Base-by-base conservation (phyloP, 1,140 invertebrate genomes). In the Scaptomyza hsui region DNA sequence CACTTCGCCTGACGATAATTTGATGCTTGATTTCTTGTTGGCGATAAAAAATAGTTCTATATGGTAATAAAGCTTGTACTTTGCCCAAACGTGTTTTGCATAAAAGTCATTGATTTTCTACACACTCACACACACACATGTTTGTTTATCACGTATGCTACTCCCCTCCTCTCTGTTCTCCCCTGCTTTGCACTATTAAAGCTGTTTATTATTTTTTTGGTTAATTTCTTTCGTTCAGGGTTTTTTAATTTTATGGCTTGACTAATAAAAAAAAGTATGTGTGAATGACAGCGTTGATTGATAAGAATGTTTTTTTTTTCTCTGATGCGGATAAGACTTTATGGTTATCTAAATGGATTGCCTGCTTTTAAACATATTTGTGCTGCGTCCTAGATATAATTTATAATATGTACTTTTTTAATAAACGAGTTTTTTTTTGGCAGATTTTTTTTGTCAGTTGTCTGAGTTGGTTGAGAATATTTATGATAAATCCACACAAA, bases 41-140 rank as follows among this genome's bases (percentile, higher is more conserved):
- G 53, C 77, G 77, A 80, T 76, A 77, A 85, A 85, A 78, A 75
- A 78, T 85, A 80, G 80, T 85, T 85, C 76, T 85, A 85, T 85
- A 85, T 86, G 80, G 72, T 85, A 85, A 85, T 85, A 86, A 85
- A 86, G 70, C 19, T 67, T 72, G 72, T 60, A 59, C 57, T 21
- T 39, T 61, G 45, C 26, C 26, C 63, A 41, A 62, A 51, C 41
- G 53, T 65, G 71, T 57, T 74, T 74, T 41, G 67, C 72, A 74
- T 73, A 62, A 73, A 73, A 64, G 57, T 47, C 32, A 32, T 41
- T 39, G 19, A 61, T 29, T 29, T 29, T 9, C 4, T 29, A 7
- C 12, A 37, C 32, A 37, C 7, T n/a, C 32, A 37, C 32, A 37
- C 32, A n/a, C 32, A n/a, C 10, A 18, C 10, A 10, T 44, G 65